Percentiles rank a stretch among this genome's conserved stretches.
phyloP scores from a whole-genome alignment of 2,113 vertebrate genomes.

The Polyodon spathula region DNA sequence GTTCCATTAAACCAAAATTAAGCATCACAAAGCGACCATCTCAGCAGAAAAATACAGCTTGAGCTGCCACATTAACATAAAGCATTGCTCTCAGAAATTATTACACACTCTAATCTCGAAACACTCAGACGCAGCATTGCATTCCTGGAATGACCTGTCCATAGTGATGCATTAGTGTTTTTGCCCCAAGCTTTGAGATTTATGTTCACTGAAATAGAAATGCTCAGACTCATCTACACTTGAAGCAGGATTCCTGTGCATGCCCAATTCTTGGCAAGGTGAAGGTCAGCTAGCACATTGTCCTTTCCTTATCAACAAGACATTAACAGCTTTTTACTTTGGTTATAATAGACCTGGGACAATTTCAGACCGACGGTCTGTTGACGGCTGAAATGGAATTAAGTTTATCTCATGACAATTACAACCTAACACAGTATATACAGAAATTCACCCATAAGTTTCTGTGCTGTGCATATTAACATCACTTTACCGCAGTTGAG shows the following conservation, averaged over 20 bases:
- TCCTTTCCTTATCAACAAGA: slow-evolving; percentile 31
- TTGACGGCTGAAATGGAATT: no score
- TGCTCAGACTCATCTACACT: slow-evolving; percentile 26
- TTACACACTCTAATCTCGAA: slow-evolving; percentile 62
- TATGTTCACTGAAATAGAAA: slow-evolving; percentile 39
- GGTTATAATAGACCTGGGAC: slow-evolving; percentile 26
- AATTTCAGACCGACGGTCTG: neutral
- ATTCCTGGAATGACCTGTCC: slow-evolving; percentile 62
- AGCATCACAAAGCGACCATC: slow-evolving; percentile 48
- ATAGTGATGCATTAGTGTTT: slow-evolving; percentile 57
- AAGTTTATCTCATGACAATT: slow-evolving; percentile 19
- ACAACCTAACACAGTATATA: slow-evolving; percentile 16
- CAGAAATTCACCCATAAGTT: slow-evolving; percentile 35
- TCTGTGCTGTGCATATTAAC: slow-evolving; percentile 35
- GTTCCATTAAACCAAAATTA: slow-evolving; percentile 52
- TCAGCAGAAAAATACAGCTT: slow-evolving; percentile 61
- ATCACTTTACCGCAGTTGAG: slow-evolving; percentile 30
- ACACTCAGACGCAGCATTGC: slow-evolving; percentile 51
- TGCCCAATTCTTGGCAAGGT: slow-evolving; percentile 27
- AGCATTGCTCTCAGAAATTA: slow-evolving; percentile 62
- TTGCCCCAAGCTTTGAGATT: slow-evolving; percentile 36
- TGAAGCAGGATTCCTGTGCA: slow-evolving; percentile 19
- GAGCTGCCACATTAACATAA: slow-evolving; percentile 67
- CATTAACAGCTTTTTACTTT: slow-evolving; percentile 23
- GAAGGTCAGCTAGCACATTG: slow-evolving; percentile 39